Evolutionary conservation across 64 coral and sea anemone genomes (phyloP).

Genomic region (Acropora yongei): DNA sequence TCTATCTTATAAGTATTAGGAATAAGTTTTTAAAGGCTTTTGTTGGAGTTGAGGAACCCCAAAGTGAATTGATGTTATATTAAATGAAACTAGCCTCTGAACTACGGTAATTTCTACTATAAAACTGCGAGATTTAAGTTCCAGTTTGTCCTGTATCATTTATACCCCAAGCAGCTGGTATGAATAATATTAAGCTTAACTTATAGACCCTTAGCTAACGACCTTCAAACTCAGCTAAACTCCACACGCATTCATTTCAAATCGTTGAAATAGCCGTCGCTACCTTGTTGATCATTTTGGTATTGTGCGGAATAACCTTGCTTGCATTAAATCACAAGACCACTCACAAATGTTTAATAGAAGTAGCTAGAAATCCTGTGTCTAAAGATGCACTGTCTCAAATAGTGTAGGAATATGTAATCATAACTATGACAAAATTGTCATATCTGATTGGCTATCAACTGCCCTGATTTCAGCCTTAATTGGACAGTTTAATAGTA

Average conservation of each 20-base stretch:
- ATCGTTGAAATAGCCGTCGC: too few relatives aligned
- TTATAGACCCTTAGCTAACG: constrained; percentile 11
- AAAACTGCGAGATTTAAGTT: constrained; percentile 12
- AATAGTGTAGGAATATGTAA: constrained; percentile 8
- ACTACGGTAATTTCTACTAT: background rate
- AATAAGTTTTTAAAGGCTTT: background rate
- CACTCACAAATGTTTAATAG: background rate
- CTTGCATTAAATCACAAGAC: constrained; percentile 2
- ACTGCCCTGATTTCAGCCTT: too few relatives aligned
- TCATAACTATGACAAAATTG: too few relatives aligned
- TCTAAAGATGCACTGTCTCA: background rate
- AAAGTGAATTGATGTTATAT: too few relatives aligned
- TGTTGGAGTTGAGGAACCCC: background rate
- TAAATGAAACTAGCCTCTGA: too few relatives aligned
- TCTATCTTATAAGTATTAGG: background rate
- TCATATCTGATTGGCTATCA: too few relatives aligned
- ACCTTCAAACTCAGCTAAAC: too few relatives aligned
- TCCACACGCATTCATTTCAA: too few relatives aligned
- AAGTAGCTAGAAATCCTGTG: too few relatives aligned
- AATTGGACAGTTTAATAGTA: too few relatives aligned
- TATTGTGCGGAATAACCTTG: constrained; percentile 7
- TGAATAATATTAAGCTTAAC: background rate
- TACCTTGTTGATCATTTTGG: background rate
- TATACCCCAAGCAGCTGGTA: background rate
- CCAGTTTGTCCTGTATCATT: constrained; percentile 12